Evolutionary conservation across 2,113 vertebrate species (phyloP).

Genomic region (Phalacrocorax carbo): DNA sequence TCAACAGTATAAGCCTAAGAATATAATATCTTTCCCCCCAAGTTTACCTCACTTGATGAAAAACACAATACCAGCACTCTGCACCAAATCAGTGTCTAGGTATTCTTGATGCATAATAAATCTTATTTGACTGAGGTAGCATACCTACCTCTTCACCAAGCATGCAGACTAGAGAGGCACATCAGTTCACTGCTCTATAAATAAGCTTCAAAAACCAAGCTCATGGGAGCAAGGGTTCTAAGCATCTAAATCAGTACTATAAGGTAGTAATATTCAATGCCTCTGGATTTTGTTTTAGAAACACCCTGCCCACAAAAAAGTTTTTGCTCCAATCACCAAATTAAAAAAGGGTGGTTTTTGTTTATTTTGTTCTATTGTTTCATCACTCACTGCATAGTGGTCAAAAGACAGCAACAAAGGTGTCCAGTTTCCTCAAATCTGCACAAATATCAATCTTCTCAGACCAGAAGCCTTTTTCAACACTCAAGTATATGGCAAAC

Average conservation of each 20-base stretch:
- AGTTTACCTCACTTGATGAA: not conserved
- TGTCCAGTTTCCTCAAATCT: not conserved
- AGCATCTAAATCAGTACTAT: not conserved
- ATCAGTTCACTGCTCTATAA: not conserved
- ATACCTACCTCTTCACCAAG: not conserved
- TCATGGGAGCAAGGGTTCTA: not conserved
- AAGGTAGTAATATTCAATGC: not conserved
- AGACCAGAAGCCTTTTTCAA: not conserved
- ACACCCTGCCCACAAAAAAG: not conserved
- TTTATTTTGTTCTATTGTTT: not conserved
- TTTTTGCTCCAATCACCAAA: not conserved
- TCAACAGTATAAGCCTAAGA: not conserved
- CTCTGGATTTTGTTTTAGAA: not conserved
- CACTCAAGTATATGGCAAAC: not conserved
- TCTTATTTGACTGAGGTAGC: not conserved
- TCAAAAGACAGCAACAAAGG: not conserved
- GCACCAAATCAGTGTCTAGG: not conserved
- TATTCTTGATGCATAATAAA: not conserved
- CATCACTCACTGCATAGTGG: not conserved
- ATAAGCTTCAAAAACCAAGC: not conserved
- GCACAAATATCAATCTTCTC: not conserved
- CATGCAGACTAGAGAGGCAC: not conserved
- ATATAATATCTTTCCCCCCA: not conserved
- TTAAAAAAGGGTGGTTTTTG: not conserved
- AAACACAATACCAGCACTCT: not conserved